Conservation (phyloP, 2,888 invertebrate genomes). For the Pristionchus maxplancki region DNA sequence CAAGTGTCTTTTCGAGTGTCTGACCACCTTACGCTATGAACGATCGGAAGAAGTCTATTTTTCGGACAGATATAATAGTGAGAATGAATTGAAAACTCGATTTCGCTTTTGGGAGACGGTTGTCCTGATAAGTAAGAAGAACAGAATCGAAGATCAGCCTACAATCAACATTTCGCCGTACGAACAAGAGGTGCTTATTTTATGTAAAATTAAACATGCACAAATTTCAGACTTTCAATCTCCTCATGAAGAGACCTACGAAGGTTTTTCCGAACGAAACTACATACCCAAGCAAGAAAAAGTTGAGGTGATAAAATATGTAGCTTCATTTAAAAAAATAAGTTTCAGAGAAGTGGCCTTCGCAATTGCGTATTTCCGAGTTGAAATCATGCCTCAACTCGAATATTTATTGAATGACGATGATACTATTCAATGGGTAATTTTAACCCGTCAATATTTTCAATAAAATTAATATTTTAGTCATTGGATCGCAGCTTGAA, state of each 20-base stretch:
- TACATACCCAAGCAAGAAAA: background rate
- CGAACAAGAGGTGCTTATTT: background rate
- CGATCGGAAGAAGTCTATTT: background rate
- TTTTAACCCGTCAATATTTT: no score
- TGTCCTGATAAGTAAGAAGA: background rate
- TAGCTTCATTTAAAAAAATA: background rate
- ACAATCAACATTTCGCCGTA: background rate
- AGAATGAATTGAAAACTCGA: no score
- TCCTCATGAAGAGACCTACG: no score
- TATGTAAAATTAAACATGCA: no score
- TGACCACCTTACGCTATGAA: background rate
- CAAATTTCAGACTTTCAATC: no score
- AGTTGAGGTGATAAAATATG: background rate
- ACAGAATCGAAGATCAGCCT: background rate
- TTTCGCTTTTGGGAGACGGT: background rate
- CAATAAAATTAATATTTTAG: no score
- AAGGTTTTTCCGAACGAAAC: no score
- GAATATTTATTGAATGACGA: no score
- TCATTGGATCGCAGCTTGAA: no score
- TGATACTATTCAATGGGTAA: no score
- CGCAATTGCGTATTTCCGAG: background rate
- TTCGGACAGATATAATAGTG: no score
- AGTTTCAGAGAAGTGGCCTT: background rate
- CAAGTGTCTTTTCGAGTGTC: background rate
- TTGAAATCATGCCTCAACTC: background rate